phyloP scores from a whole-genome alignment of 2,797 vertebrate genomes.

The Dermochelys coriacea region DNA sequence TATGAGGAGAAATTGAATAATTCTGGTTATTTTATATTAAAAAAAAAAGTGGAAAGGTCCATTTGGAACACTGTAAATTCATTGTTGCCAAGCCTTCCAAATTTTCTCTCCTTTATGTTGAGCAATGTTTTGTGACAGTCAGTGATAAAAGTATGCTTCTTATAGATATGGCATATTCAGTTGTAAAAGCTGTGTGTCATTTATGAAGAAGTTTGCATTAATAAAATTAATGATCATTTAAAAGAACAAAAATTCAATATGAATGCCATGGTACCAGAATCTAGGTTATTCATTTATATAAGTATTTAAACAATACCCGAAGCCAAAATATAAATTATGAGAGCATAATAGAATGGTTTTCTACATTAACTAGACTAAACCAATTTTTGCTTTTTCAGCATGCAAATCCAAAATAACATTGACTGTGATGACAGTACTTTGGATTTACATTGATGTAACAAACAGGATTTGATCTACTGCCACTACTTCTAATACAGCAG shows the following conservation, averaged over 20 bases:
- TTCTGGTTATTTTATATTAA: neutral
- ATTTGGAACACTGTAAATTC: neutral
- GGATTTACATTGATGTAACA: conserved; percentile 30
- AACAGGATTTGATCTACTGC: conserved; percentile 57
- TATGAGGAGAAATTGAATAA: neutral
- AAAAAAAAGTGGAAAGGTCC: neutral
- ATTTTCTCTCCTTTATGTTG: neutral
- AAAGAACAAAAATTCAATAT: neutral
- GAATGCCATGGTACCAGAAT: neutral
- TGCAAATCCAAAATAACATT: conserved; percentile 8
- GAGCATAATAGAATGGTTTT: conserved; percentile 6
- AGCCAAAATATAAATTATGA: conserved; percentile 53
- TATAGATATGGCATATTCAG: neutral
- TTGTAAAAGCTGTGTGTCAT: neutral
- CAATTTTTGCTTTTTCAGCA: conserved; percentile 50
- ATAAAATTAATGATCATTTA: neutral
- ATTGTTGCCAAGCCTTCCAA: neutral
- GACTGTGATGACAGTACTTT: conserved; percentile 7
- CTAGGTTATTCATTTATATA: neutral
- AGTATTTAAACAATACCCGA: neutral
- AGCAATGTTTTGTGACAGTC: neutral
- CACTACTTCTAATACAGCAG: conserved; percentile 8
- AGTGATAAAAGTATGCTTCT: neutral
- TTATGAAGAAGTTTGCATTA: neutral
- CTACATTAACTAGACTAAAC: conserved; percentile 36